Evolutionary conservation across 2,113 vertebrate genomes (phyloP), one percentile per base, ranked within the genome.

Genomic region (Pholis gunnellus): DNA sequence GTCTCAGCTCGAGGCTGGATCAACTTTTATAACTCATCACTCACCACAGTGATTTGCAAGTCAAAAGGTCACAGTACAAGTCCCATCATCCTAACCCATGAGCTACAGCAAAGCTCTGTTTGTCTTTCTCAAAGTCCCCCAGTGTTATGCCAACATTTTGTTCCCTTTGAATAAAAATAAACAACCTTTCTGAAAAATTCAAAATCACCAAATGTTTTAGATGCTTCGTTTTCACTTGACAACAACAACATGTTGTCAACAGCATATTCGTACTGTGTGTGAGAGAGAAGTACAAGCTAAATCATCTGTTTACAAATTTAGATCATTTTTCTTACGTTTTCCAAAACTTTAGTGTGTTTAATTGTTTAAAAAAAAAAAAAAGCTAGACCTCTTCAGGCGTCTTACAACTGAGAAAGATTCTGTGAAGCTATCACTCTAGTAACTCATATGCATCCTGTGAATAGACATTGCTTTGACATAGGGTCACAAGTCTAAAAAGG

Each of bases 81-180:
- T 57, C 8, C 46, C 54, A 69, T 63, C 59, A 78, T 38, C 10
- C 22, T 42, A 17, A 34, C 14, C n/a, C 44, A 71, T 76, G 71
- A 64, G 67, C 57, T 54, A 29, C 57, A 34, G 29, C 13, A 78
- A 78, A 85, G 44, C 9, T 34, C 11, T 29, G 10, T 69, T 72
- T 68, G 54, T 89, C 63, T 75, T 88, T 84, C 85, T 83, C 83
- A 78, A 85, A 31, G 74, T 79, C 66, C 77, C 52, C 15, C 46
- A 6, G 61, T 78, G 61, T 79, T 63, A 60, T 76, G 65, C 57
- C 42, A 85, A 70, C 61, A 70, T 54, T 31, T 56, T 78, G 66
- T 75, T 73, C 44, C 54, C 29, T 59, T 75, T 48, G 15, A 75
- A 85, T 73, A 6, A 59, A 68, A 50, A 75, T 34, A 31, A 8